Conservation (phyloP, 2,888 invertebrate species). For the Harpalus rubripes region DNA sequence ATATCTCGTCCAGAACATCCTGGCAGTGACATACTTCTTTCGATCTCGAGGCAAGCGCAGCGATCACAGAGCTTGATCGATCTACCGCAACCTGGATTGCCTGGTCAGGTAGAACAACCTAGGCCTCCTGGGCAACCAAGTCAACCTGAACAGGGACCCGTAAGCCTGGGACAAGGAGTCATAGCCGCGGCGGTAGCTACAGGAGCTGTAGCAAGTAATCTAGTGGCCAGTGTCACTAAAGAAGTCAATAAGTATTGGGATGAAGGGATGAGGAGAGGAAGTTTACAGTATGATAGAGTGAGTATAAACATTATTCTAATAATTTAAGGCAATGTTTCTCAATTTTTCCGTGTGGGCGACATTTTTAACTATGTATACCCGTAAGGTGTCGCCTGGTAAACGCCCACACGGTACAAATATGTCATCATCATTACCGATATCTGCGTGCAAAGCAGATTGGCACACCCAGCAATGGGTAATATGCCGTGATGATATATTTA, state of each 20-base stretch:
- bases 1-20: background rate
- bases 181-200: background rate
- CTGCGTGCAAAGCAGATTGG: too few relatives aligned
- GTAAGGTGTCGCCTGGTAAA: too few relatives aligned
- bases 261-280: conserved; percentile 41
- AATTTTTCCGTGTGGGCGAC: too few relatives aligned
- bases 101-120: background rate
- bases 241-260: conserved; percentile 8
- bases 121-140: background rate
- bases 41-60: background rate
- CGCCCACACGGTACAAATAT: too few relatives aligned
- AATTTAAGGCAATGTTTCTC: too few relatives aligned
- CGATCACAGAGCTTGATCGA: conserved; percentile 56
- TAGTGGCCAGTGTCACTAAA: background rate
- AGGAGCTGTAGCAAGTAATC: conserved; percentile 6
- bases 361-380: too few relatives aligned
- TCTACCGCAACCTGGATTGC: conserved; percentile 3
- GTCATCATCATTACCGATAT: too few relatives aligned
- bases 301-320: conserved; percentile 17
- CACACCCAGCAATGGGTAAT: too few relatives aligned
- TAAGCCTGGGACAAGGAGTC: background rate
- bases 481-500: too few relatives aligned
- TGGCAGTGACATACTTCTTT: background rate
- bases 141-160: too few relatives aligned
- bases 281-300: conserved; percentile 52